phyloP scores from a whole-genome alignment of 2,113 vertebrate genomes.

The Carassius auratus region DNA sequence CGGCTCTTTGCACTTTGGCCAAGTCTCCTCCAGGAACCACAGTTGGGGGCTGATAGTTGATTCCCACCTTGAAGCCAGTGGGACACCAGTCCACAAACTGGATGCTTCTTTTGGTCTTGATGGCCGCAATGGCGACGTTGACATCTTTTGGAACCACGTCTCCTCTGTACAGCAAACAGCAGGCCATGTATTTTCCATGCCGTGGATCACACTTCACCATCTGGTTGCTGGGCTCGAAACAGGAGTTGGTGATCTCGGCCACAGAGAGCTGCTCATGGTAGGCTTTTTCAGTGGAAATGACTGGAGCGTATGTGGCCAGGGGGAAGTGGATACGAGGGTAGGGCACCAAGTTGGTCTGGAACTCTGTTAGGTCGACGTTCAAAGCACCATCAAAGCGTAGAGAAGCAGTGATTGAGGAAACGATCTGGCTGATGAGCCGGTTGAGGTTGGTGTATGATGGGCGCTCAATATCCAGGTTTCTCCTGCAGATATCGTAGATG shows the following conservation, averaged over 20 bases:
- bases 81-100: slow-evolving; percentile 81
- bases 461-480: slow-evolving; percentile 79
- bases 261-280: slow-evolving; percentile 76
- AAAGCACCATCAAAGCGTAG: slow-evolving; percentile 83
- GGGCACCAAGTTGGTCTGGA: slow-evolving; percentile 76
- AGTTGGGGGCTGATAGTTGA: slow-evolving; percentile 74
- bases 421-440: slow-evolving; percentile 69
- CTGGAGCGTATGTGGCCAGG: slow-evolving; percentile 72
- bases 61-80: slow-evolving; percentile 79
- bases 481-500: slow-evolving; percentile 79
- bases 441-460: slow-evolving; percentile 74
- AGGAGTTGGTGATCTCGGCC: slow-evolving; percentile 75
- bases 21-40: slow-evolving; percentile 79
- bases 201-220: slow-evolving; percentile 77
- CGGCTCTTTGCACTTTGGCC: slow-evolving; percentile 75
- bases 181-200: slow-evolving; percentile 80
- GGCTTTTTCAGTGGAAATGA: slow-evolving; percentile 78
- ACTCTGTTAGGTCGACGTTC: slow-evolving; percentile 83
- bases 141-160: slow-evolving; percentile 80
- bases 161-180: slow-evolving; percentile 77
- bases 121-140: slow-evolving; percentile 76
- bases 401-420: slow-evolving; percentile 76
- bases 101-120: slow-evolving; percentile 78
- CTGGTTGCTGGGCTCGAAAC: slow-evolving; percentile 77
- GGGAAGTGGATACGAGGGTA: slow-evolving; percentile 71